Evolutionary conservation across 2,113 vertebrate species (phyloP), one percentile per base, ranked within the genome.

Genomic region (Progne subis): DNA sequence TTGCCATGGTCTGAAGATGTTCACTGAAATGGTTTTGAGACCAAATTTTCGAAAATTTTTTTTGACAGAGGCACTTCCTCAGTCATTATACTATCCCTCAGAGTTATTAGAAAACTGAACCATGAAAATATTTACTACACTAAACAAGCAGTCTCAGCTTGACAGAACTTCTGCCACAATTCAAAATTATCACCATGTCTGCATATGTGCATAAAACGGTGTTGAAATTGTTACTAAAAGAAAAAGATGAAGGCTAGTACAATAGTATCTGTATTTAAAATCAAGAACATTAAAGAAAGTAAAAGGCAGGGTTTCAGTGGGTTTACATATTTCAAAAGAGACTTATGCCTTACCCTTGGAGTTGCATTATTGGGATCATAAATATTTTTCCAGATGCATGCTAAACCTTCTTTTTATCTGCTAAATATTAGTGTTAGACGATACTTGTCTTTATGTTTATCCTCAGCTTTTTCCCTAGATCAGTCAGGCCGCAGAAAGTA

Each of bases 241-340:
- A 67, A 67, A 75, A 84, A 29, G 1, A n/a, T 53, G 46, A 69
- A 67, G 6, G 5, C 6, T 75, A 52, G 13, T 44, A 23, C 10
- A 68, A 47, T 13, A 91, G 8, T 8, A 57, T 16, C 82, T 57
- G 5, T 18, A 52, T 46, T 63, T 81, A 39, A 43, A 86, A 50
- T 9, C 0, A 0, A 60, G 19, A 57, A 28, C 24, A 52, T 0
- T 4, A 4, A 28, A 82, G 24, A 87, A 77, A 64, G 9, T 61
- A 32, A 77, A 65, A 70, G 29, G 34, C 6, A 65, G 1, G 1
- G 3, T 7, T 56, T 52, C 59, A 37, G 17, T 23, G 29, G 5
- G 2, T 80, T 86, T 57, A 76, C 79, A 32, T 52, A 43, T 68
- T 77, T 87, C 29, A 56, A 18, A 74, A 32, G 12, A 72, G 32